Evolutionary conservation across 37 sponge, comb jelly and placozoan genomes (phyloP).

Genomic region (Theonella swinhoei): DNA sequence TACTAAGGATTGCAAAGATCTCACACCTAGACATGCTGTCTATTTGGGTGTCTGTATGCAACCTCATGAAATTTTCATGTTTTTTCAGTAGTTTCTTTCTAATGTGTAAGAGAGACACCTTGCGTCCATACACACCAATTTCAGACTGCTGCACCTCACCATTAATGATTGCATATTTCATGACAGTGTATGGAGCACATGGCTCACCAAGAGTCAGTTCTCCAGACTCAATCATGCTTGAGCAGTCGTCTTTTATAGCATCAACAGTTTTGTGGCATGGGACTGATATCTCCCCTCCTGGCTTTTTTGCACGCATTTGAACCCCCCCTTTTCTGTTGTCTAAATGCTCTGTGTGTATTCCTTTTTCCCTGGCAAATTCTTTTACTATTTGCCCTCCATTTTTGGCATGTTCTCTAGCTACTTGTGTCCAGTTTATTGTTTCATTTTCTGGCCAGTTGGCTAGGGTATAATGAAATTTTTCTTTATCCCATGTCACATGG

Average conservation of each 20-base stretch:
- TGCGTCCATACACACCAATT: constrained; percentile 21
- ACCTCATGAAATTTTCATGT: constrained; percentile 31
- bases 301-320: not conserved
- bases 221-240: constrained; percentile 17
- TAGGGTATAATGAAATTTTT: not conserved
- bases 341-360: constrained; percentile 4
- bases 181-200: constrained; percentile 18
- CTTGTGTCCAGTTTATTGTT: constrained; percentile 17
- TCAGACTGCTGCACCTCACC: constrained; percentile 1
- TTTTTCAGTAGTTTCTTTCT: constrained; percentile 26
- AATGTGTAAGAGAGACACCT: constrained; percentile 38
- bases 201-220: constrained; percentile 24
- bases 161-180: constrained; percentile 1
- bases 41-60: constrained; percentile 31
- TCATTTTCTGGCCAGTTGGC: constrained; percentile 15
- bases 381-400: constrained; percentile 28
- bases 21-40: not conserved
- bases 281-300: constrained; percentile 10
- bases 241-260: constrained; percentile 4
- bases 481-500: constrained; percentile 41
- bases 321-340: too few species aligned
- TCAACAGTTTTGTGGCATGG: constrained; percentile 3
- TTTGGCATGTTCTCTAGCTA: constrained; percentile 20
- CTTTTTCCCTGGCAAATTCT: constrained; percentile 30
- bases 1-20: not conserved